phyloP scores from a whole-genome alignment of 1,140 invertebrate genomes.

The Drosophila insularis region DNA sequence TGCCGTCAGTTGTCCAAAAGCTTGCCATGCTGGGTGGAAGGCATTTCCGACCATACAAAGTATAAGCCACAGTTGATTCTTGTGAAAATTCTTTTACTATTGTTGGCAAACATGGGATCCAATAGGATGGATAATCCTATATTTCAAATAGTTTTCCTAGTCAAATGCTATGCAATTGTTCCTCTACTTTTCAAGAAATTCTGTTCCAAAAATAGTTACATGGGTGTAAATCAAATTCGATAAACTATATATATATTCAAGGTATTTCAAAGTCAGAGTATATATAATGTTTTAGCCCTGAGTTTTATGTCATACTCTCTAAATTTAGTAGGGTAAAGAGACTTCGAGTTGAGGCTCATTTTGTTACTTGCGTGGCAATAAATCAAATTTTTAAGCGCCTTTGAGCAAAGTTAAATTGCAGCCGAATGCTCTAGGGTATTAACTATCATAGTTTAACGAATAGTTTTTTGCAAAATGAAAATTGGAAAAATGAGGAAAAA shows the following conservation, averaged over 20 bases:
- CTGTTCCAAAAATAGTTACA: no score
- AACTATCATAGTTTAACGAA: conserved; percentile 59
- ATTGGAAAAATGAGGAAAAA: conserved; percentile 38
- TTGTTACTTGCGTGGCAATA: conserved; percentile 56
- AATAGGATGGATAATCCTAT: no score
- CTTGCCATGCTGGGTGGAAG: not conserved
- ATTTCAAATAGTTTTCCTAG: no score
- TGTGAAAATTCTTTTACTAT: no score
- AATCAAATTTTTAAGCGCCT: conserved; percentile 76
- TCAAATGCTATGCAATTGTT: no score
- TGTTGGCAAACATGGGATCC: no score
- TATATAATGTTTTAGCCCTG: no score
- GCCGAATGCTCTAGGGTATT: conserved; percentile 63
- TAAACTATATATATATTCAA: no score
- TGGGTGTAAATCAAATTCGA: no score
- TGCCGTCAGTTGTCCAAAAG: not conserved
- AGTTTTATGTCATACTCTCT: no score
- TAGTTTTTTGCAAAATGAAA: conserved; percentile 39
- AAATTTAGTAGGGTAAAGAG: conserved; percentile 17
- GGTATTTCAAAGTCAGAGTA: no score
- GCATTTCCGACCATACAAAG: not conserved
- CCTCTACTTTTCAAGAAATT: no score
- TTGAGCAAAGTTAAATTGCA: conserved; percentile 75
- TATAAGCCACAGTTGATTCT: not conserved
- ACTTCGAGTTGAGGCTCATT: conserved; percentile 5